Evolutionary conservation across 92 coral and sea anemone genomes (phyloP).

Genomic region (Scolanthus callimorphus): DNA sequence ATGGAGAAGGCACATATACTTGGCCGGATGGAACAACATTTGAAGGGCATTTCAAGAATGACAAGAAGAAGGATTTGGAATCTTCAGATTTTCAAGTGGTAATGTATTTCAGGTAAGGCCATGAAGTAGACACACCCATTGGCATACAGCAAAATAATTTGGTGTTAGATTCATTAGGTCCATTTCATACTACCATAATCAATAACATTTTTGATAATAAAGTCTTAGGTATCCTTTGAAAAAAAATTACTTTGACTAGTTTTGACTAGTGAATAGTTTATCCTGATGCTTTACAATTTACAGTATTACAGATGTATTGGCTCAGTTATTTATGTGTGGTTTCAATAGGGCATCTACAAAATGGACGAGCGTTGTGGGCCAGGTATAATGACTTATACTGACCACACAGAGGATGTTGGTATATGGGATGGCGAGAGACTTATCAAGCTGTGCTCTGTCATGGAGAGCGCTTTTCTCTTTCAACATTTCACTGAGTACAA

Average conservation of each 20-base stretch:
- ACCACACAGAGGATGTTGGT: constrained; percentile 86
- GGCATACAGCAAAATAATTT: no score
- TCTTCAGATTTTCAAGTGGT: constrained; percentile 82
- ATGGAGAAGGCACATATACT: constrained; percentile 80
- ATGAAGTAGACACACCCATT: no score
- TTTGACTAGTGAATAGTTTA: no score
- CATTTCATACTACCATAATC: no score
- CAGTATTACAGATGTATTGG: no score
- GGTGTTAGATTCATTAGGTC: no score
- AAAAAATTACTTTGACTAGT: no score
- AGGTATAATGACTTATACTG: constrained; percentile 75
- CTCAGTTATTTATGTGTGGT: no score
- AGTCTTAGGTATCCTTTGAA: no score
- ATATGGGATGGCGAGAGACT: constrained; percentile 84
- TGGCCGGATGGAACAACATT: constrained; percentile 96
- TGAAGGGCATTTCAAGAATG: constrained; percentile 88
- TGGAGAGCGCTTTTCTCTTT: constrained; percentile 96
- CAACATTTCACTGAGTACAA: constrained; percentile 94
- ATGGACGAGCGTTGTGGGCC: constrained; percentile 85
- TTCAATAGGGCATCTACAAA: constrained; percentile 91
- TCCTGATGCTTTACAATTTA: no score
- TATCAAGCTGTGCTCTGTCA: constrained; percentile 94
- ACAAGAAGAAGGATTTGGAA: constrained; percentile 90
- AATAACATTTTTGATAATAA: no score
- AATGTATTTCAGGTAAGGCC: constrained; percentile 90